phyloP scores from a whole-genome alignment of 1,140 invertebrate genomes.

The Drosophila virilis region DNA sequence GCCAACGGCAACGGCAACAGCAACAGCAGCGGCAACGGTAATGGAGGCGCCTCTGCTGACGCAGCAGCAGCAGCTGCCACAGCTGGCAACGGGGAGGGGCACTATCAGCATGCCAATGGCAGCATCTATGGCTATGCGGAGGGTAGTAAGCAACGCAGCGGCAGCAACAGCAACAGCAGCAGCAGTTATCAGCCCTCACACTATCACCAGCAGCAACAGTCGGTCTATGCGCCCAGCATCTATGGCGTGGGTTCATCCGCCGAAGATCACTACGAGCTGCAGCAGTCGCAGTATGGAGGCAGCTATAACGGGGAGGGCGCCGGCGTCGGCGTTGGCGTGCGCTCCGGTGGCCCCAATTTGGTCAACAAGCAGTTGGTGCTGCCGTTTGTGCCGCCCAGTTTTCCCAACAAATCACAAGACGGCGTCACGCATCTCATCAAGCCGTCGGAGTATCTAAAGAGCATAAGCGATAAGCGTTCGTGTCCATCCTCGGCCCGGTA shows the following conservation, averaged over 20 bases:
- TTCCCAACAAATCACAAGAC: constrained; percentile 88
- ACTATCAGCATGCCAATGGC: constrained; percentile 32
- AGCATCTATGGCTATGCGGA: constrained; percentile 63
- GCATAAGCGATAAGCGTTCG: constrained; percentile 89
- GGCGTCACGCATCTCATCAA: constrained; percentile 92
- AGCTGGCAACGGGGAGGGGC: constrained; percentile 27
- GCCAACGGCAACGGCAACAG: constrained; percentile 16
- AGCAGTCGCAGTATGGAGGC: constrained; percentile 67
- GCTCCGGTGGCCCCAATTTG: constrained; percentile 86
- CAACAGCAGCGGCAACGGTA: constrained; percentile 28
- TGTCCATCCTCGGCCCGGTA: constrained; percentile 85
- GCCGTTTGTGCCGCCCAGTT: constrained; percentile 95
- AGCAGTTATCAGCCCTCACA: constrained; percentile 40
- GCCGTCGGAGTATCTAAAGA: constrained; percentile 95
- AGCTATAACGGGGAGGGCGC: constrained; percentile 50
- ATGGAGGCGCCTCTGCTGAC: constrained; percentile 18
- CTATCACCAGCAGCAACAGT: constrained; percentile 50
- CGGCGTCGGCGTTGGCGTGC: constrained; percentile 20
- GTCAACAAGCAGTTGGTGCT: constrained; percentile 93
- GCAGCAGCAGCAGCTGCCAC: constrained; percentile 14
- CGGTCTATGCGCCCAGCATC: constrained; percentile 44
- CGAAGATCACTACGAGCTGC: constrained; percentile 78
- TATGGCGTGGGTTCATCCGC: constrained; percentile 67
- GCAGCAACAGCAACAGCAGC: constrained; percentile 34
- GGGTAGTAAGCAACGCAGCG: constrained; percentile 37